Evolutionary conservation across 2,797 vertebrate species (phyloP).

Genomic region (Cyclura pinguis): DNA sequence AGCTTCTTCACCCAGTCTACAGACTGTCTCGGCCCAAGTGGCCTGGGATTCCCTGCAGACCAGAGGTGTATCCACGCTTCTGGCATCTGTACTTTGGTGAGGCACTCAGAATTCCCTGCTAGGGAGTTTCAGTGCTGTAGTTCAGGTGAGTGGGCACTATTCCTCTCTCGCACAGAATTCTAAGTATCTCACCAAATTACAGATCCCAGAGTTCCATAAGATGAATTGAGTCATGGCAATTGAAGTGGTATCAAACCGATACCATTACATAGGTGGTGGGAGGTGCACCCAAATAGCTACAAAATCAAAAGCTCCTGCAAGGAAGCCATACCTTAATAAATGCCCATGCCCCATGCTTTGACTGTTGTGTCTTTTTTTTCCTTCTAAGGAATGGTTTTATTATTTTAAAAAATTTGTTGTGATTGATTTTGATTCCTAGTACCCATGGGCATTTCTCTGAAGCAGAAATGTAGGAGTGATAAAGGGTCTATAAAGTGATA

Average conservation of each 20-base stretch:
- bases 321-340: background rate
- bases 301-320: background rate
- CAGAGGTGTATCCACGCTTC: no score
- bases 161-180: no score
- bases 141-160: no score
- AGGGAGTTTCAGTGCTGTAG: no score
- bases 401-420: background rate
- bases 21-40: no score
- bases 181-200: no score
- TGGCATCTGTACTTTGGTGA: no score
- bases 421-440: background rate
- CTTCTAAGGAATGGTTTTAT: background rate
- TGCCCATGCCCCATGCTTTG: background rate
- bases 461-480: background rate
- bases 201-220: no score
- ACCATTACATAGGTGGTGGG: no score
- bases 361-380: background rate
- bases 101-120: no score
- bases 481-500: background rate
- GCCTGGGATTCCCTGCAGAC: background rate
- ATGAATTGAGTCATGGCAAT: no score
- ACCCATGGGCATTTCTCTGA: background rate
- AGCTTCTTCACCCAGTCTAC: background rate
- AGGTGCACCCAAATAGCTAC: background rate
- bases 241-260: no score